These are phyloP conservation scores for Rhipidura dahli DNA, from an alignment of 2,113 vertebrate genomes.

Conservation along the genomic window DNA sequence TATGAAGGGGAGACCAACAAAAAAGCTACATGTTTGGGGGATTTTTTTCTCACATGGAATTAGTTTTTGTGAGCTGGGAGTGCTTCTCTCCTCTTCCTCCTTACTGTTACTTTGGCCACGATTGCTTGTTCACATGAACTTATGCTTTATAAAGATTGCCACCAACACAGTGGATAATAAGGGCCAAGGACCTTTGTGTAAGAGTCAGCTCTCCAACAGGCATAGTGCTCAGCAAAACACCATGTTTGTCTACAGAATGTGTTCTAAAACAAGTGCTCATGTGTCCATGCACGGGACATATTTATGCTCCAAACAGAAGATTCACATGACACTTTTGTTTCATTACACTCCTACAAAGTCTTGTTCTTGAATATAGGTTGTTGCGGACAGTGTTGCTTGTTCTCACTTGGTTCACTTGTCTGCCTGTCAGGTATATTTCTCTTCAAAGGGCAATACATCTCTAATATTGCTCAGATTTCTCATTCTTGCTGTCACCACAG, in stretches of 20 bases:
- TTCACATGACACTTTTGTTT: not conserved
- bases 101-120: not conserved
- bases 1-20: not conserved
- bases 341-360: not conserved
- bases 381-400: not conserved
- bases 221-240: not conserved
- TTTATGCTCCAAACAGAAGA: not conserved
- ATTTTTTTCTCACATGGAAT: not conserved
- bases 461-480: not conserved
- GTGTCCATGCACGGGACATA: not conserved
- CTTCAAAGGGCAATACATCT: not conserved
- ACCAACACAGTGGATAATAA: not conserved
- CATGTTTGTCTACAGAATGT: too few species aligned
- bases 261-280: not conserved
- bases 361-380: not conserved
- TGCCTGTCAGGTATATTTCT: not conserved
- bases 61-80: not conserved
- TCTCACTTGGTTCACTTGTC: not conserved
- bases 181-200: not conserved
- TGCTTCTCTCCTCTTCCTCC: not conserved
- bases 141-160: not conserved
- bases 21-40: fast-evolving
- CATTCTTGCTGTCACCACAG: fast-evolving
- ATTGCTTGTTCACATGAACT: not conserved
- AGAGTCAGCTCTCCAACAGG: not conserved